Percentiles rank a stretch among this genome's conserved stretches.
Conservation (phyloP, 2,888 invertebrate genomes). For the Xestobium rufovillosum region DNA sequence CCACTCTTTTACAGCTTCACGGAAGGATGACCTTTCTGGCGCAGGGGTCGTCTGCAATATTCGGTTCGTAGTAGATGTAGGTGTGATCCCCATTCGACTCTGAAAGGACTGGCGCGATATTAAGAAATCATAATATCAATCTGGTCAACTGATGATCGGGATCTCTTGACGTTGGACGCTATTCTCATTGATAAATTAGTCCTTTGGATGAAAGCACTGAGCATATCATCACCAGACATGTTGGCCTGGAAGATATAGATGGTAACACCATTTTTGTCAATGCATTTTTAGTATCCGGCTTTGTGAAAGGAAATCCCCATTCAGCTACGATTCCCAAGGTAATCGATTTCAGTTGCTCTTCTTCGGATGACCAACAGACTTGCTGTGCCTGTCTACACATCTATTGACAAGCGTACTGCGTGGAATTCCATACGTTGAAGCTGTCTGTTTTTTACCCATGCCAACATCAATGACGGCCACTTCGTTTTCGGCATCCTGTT, state of each 20-base stretch:
- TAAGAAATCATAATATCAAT: slow-evolving; percentile 6
- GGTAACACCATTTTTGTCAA: slow-evolving; percentile 4
- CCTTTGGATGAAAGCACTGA: slow-evolving; percentile 8
- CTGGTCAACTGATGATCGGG: slow-evolving; percentile 8
- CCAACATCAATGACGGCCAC: slow-evolving; percentile 8
- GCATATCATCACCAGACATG: slow-evolving; percentile 8
- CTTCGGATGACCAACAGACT: slow-evolving; percentile 12
- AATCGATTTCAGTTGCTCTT: slow-evolving; percentile 8
- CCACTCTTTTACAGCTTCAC: slow-evolving; percentile 30
- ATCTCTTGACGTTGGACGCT: slow-evolving; percentile 8
- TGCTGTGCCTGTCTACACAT: slow-evolving; percentile 12
- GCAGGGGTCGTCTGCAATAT: slow-evolving; percentile 33
- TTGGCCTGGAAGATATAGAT: slow-evolving; percentile 8
- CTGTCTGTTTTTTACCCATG: slow-evolving; percentile 14
- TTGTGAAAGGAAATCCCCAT: slow-evolving; percentile 9
- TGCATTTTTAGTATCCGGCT: slow-evolving; percentile 8
- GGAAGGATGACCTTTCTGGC: no score
- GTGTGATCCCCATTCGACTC: no score
- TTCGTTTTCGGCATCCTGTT: slow-evolving; percentile 8
- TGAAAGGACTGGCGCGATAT: slow-evolving; percentile 5
- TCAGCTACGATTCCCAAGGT: slow-evolving; percentile 10
- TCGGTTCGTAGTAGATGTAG: slow-evolving; percentile 36
- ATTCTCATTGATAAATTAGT: no score
- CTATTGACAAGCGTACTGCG: slow-evolving; percentile 13
- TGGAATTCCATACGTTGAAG: slow-evolving; percentile 11